These are phyloP conservation scores for Oreochromis mossambicus DNA, from an alignment of 2,797 vertebrate genomes.

Conservation along the genomic window DNA sequence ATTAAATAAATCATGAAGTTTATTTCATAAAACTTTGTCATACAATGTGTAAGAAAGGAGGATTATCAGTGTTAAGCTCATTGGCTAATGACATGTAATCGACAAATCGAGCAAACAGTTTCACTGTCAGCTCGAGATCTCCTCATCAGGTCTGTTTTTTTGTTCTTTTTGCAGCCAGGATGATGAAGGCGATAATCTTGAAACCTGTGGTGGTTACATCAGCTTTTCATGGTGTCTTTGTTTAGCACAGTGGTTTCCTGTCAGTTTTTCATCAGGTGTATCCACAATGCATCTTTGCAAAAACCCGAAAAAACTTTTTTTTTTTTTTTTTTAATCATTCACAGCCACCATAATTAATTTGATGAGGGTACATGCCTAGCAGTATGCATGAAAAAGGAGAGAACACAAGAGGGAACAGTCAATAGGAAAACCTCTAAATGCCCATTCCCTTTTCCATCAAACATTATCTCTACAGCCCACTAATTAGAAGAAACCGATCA, in stretches of 20 bases:
- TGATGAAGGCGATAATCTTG: background rate
- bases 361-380: too few species aligned
- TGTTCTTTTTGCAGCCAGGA: background rate
- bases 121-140: fast-evolving
- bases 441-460: fast-evolving
- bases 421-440: too few species aligned
- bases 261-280: too few species aligned
- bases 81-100: background rate
- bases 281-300: too few species aligned
- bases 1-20: background rate
- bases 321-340: too few species aligned
- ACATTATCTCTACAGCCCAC: too few species aligned
- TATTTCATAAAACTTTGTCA: background rate
- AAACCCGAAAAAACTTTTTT: too few species aligned
- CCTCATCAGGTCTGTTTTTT: too few species aligned
- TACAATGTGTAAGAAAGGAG: background rate
- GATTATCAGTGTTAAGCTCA: background rate
- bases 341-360: too few species aligned
- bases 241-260: background rate
- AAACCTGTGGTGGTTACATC: background rate
- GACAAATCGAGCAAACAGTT: background rate
- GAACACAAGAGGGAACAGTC: too few species aligned
- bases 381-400: too few species aligned
- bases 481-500: too few species aligned
- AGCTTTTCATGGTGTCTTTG: background rate